Conservation (phyloP, 1,140 invertebrate genomes). For the Mamestra configurata region DNA sequence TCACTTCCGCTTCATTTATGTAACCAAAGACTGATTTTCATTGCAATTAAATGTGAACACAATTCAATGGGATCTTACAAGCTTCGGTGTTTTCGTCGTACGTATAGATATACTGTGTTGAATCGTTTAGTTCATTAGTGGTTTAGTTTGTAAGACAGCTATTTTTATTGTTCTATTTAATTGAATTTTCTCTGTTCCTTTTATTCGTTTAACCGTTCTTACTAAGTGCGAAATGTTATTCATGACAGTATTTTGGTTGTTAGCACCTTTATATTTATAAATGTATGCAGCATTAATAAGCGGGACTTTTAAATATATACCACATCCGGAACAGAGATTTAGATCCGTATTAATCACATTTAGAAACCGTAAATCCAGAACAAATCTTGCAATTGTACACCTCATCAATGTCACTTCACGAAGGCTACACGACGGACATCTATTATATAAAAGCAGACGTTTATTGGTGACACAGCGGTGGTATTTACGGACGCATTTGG, state of each 20-base stretch:
- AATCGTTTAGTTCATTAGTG: conserved; percentile 22
- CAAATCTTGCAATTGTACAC: not conserved
- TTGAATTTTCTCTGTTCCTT: not conserved
- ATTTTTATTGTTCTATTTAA: not conserved
- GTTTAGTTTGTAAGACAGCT: not conserved
- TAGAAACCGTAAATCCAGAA: not conserved
- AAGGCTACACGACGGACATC: conserved; percentile 26
- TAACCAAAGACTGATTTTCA: conserved; percentile 52
- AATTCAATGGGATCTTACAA: conserved; percentile 32
- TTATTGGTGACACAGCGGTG: conserved; percentile 51
- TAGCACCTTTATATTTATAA: too few relatives aligned
- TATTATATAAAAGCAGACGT: conserved; percentile 42
- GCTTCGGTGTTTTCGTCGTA: conserved; percentile 7
- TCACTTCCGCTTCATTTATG: conserved; percentile 46
- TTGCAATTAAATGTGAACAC: conserved; percentile 51
- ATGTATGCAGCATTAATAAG: not conserved
- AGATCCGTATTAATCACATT: not conserved
- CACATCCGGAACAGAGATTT: too few relatives aligned
- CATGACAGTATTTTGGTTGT: too few relatives aligned
- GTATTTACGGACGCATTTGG: conserved; percentile 52
- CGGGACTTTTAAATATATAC: too few relatives aligned
- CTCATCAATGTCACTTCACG: not conserved
- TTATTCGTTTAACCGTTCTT: not conserved
- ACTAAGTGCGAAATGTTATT: too few relatives aligned
- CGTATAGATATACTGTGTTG: conserved; percentile 14